Percentiles rank a stretch among this genome's conserved stretches.
Evolutionary conservation across 2,113 vertebrate genomes (phyloP).

Genomic region (Tyto alba): DNA sequence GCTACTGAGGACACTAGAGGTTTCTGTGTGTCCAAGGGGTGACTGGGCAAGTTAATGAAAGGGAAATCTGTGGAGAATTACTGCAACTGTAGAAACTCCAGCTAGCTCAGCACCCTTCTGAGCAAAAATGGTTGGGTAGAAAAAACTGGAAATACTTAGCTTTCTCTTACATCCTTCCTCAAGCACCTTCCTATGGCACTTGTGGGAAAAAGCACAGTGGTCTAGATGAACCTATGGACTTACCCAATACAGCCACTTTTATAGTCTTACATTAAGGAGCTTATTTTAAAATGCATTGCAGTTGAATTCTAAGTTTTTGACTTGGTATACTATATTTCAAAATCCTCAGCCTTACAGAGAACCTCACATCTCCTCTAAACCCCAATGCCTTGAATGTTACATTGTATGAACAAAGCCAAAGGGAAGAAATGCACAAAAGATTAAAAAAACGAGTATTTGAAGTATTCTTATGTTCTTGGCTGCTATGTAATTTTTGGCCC

Average conservation of each 20-base stretch:
- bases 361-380: neutral
- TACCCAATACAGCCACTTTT: neutral
- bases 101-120: neutral
- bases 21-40: neutral
- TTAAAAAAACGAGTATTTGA: neutral
- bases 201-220: neutral
- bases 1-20: neutral
- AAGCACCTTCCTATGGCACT: neutral
- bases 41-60: neutral
- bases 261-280: neutral
- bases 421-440: neutral
- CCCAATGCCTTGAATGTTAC: neutral
- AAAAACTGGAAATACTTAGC: neutral
- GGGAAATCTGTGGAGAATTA: neutral
- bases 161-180: neutral
- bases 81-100: neutral
- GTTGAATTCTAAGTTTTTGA: neutral
- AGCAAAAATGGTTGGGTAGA: neutral
- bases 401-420: neutral
- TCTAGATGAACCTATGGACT: neutral
- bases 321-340: neutral
- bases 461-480: neutral
- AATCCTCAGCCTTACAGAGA: neutral
- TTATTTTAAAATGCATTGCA: neutral
- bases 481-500: neutral